Conservation (phyloP, 2,113 vertebrate species). For the Sakesphorus luctuosus region DNA sequence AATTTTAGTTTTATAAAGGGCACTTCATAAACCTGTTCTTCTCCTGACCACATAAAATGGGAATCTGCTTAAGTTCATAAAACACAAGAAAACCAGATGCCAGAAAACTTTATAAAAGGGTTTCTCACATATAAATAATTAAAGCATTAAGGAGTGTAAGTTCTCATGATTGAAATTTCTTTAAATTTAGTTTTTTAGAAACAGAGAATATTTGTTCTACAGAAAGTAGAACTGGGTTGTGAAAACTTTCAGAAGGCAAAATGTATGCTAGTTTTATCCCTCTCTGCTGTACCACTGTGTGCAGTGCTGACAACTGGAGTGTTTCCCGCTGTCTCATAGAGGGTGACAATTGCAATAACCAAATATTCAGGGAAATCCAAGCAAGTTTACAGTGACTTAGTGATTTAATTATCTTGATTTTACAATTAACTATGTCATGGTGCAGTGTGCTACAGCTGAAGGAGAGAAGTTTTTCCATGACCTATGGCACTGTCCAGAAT, state of each 20-base stretch:
- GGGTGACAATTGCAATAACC: not conserved
- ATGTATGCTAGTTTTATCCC: not conserved
- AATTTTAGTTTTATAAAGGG: slow-evolving; percentile 17
- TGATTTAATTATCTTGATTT: not conserved
- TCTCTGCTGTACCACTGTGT: not conserved
- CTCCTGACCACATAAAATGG: not conserved
- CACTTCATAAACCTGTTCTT: slow-evolving; percentile 15
- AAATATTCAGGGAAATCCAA: not conserved
- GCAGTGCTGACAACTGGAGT: not conserved
- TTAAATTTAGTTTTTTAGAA: not conserved
- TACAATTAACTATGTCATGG: not conserved
- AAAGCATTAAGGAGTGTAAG: not conserved
- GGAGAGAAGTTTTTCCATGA: not conserved
- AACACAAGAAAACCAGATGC: not conserved
- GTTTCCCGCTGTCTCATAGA: not conserved
- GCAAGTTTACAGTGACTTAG: not conserved
- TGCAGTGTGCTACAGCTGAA: not conserved
- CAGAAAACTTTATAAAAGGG: not conserved
- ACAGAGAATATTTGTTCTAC: not conserved
- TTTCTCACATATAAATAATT: not conserved
- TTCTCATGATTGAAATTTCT: not conserved
- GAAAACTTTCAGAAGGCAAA: not conserved
- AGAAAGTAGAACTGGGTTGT: not conserved
- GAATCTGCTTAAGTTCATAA: not conserved
- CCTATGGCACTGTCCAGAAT: not conserved